Conservation (phyloP, 2,113 vertebrate species). For the Rana temporaria region DNA sequence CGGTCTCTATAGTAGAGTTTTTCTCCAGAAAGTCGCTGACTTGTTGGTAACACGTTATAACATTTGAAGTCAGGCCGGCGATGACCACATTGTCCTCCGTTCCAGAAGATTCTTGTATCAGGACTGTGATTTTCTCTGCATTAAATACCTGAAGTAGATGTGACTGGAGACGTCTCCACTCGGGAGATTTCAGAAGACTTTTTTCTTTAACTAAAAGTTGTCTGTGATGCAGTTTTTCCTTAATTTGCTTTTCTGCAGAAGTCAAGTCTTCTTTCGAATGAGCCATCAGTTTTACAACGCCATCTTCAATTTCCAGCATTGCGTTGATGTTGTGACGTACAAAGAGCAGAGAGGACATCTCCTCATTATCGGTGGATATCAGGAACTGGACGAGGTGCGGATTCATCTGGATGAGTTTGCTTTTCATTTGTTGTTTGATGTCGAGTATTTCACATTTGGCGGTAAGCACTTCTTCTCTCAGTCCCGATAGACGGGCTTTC, state of each 20-base stretch:
- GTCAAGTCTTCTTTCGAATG: slow-evolving; percentile 62
- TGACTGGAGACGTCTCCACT: slow-evolving; percentile 71
- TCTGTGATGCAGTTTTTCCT: slow-evolving; percentile 61
- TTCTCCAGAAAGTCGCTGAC: slow-evolving; percentile 73
- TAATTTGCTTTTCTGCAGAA: slow-evolving; percentile 75
- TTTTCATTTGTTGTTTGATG: slow-evolving; percentile 61
- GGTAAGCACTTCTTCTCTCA: slow-evolving; percentile 72
- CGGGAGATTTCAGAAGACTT: slow-evolving; percentile 62
- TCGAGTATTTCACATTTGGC: slow-evolving; percentile 71
- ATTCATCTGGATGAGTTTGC: slow-evolving; percentile 63
- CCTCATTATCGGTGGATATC: slow-evolving; percentile 61
- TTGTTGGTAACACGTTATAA: slow-evolving; percentile 60
- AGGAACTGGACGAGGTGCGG: slow-evolving; percentile 72
- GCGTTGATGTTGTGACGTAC: slow-evolving; percentile 69
- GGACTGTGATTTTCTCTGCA: slow-evolving; percentile 56
- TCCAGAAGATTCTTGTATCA: slow-evolving; percentile 58
- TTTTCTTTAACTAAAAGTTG: slow-evolving; percentile 69
- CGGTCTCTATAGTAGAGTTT: slow-evolving; percentile 68
- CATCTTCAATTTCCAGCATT: slow-evolving; percentile 67
- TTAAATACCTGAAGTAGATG: slow-evolving; percentile 59
- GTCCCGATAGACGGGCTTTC: slow-evolving; percentile 72
- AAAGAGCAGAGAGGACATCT: slow-evolving; percentile 73
- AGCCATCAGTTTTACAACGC: slow-evolving; percentile 68
- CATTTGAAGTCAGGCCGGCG: slow-evolving; percentile 69
- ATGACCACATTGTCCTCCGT: slow-evolving; percentile 68